Conservation (phyloP, 1,140 invertebrate genomes). For the Stegodyphus mimosarum region DNA sequence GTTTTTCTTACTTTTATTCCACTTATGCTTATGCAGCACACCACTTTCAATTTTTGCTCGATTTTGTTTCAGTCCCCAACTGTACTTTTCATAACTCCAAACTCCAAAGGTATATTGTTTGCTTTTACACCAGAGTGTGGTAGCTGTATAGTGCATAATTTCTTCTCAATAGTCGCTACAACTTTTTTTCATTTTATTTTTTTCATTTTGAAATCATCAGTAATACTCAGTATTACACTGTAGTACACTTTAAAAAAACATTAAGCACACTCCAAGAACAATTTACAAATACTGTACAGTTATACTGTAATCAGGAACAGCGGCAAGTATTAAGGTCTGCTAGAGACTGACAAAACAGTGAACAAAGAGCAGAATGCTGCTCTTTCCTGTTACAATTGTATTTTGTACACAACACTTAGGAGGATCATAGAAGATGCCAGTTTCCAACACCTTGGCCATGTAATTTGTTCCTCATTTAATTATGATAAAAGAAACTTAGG, state of each 20-base stretch:
- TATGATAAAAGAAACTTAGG: neutral
- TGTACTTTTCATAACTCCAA: neutral
- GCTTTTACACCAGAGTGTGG: neutral
- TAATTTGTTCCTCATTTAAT: neutral
- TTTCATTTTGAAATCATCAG: neutral
- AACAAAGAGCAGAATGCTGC: neutral
- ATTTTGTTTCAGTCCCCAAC: constrained; percentile 5
- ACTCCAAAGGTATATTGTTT: neutral
- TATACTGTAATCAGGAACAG: neutral
- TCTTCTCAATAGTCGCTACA: constrained; percentile 2
- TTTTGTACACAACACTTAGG: neutral
- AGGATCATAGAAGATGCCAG: neutral
- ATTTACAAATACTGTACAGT: neutral
- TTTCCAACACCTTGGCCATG: neutral
- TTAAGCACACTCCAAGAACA: neutral
- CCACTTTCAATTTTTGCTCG: constrained; percentile 4
- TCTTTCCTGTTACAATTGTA: neutral
- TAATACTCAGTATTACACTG: neutral
- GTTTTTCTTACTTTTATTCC: neutral
- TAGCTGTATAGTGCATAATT: neutral
- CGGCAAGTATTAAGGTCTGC: neutral
- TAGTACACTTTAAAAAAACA: neutral
- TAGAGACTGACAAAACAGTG: neutral
- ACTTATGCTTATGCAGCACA: neutral
- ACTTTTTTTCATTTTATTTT: constrained; percentile 25